phyloP scores from a whole-genome alignment of 2,888 invertebrate species.

The Epistrophe grossulariae region DNA sequence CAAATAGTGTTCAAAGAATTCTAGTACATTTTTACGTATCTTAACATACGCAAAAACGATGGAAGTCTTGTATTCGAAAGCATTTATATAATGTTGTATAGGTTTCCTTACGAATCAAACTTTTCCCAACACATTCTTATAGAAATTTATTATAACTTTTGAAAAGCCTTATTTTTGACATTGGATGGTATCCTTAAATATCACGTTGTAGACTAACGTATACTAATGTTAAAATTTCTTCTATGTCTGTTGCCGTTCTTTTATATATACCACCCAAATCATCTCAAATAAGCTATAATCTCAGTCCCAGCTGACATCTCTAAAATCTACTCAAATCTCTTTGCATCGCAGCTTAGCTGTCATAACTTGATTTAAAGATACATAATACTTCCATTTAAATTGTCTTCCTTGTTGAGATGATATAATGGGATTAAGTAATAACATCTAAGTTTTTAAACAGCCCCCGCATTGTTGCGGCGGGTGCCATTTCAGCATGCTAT shows the following conservation, averaged over 20 bases:
- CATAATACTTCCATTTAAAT: slow-evolving; percentile 38
- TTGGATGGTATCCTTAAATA: too few species aligned
- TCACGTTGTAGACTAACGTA: too few species aligned
- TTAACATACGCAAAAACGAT: too few species aligned
- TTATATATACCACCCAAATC: neutral
- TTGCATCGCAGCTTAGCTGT: slow-evolving; percentile 59
- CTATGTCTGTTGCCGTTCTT: neutral
- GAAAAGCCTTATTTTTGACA: neutral
- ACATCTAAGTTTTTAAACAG: slow-evolving; percentile 50
- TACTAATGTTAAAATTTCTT: too few species aligned
- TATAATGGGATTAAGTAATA: slow-evolving; percentile 60
- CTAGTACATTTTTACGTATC: too few species aligned
- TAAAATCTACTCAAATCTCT: slow-evolving; percentile 54
- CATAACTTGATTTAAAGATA: slow-evolving; percentile 59
- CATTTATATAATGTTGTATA: too few species aligned
- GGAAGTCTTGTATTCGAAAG: too few species aligned
- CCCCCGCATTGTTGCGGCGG: neutral
- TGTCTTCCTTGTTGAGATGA: slow-evolving; percentile 16
- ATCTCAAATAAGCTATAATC: slow-evolving; percentile 22
- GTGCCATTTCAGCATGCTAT: neutral
- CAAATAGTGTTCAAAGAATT: too few species aligned
- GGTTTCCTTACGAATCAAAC: too few species aligned
- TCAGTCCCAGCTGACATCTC: slow-evolving; percentile 42
- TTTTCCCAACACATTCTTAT: neutral
- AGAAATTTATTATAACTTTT: neutral